Evolutionary conservation across 2,797 vertebrate genomes (phyloP).

Genomic region (Glyptemys insculpta): DNA sequence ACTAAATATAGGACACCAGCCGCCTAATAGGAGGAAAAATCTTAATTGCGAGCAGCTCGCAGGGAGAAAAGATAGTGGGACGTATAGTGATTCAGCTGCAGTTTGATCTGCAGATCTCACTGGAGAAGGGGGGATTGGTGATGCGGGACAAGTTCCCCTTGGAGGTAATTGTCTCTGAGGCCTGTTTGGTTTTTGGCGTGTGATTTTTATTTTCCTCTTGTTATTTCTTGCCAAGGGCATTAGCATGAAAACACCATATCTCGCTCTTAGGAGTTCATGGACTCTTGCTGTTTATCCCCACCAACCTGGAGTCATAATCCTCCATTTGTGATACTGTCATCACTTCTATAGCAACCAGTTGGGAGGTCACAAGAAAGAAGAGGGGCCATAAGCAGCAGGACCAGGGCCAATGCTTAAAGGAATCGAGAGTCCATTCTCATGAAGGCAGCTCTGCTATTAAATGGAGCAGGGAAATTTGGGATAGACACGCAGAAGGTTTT

Average conservation of each 20-base stretch:
- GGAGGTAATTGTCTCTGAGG: not conserved
- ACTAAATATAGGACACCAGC: slow-evolving; percentile 1
- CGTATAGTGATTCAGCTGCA: not conserved
- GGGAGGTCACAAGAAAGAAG: not conserved
- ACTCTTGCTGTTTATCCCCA: not conserved
- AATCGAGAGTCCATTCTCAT: not conserved
- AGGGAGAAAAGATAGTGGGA: slow-evolving; percentile 2
- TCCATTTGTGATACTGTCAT: not conserved
- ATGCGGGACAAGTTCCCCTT: not conserved
- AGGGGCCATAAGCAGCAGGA: not conserved
- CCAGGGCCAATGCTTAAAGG: fast-evolving
- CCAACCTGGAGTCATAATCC: not conserved
- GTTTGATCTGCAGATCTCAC: not conserved
- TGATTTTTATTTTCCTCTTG: not conserved
- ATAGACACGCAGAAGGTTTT: not conserved
- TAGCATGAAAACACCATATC: not conserved
- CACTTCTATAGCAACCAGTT: not conserved
- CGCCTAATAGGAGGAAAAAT: not conserved
- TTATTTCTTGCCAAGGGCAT: not conserved
- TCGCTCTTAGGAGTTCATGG: not conserved
- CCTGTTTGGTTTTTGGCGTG: not conserved
- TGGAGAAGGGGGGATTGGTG: not conserved
- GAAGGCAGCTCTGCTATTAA: slow-evolving; percentile 6
- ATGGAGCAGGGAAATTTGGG: not conserved
- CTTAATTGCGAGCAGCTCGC: slow-evolving; percentile 31